A percentile compares a stretch with the other conserved stretches of the same genome.
Evolutionary conservation across 2,113 vertebrate genomes (phyloP).

Genomic region (Dermatemys mawii): DNA sequence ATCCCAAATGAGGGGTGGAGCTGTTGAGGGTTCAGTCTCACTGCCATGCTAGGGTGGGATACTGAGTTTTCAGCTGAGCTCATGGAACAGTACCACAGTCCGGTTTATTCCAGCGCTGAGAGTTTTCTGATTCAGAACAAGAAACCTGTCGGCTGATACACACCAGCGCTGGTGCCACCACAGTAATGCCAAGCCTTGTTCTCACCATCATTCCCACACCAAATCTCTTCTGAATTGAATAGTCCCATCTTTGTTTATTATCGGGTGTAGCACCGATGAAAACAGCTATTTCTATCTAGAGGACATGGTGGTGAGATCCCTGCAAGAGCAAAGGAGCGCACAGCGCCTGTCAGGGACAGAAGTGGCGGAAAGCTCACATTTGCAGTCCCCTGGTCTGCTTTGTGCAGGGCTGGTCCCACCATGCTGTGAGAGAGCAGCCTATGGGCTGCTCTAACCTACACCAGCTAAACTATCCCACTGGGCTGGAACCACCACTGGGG

Average conservation of each 20-base stretch:
- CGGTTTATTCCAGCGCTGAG: not conserved
- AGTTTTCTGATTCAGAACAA: not conserved
- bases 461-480: no score
- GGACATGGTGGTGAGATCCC: not conserved
- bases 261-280: no score
- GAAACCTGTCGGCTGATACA: not conserved
- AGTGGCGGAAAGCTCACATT: not conserved
- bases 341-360: no score
- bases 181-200: not conserved
- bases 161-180: not conserved
- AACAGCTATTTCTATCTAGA: no score
- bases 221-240: no score
- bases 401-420: not conserved
- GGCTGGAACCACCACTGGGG: not conserved
- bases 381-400: not conserved
- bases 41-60: rapidly evolving
- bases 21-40: rapidly evolving
- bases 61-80: not conserved
- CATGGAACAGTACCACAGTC: not conserved
- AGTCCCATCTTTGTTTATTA: not conserved
- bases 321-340: not conserved
- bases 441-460: no score
- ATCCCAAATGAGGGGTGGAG: not conserved
- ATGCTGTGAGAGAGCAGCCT: not conserved
- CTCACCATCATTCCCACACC: not conserved